Percentiles rank a stretch among this genome's conserved stretches.
These are phyloP conservation scores for Halichoeres trimaculatus DNA, from an alignment of 2,113 vertebrate genomes.

Conservation along the genomic window DNA sequence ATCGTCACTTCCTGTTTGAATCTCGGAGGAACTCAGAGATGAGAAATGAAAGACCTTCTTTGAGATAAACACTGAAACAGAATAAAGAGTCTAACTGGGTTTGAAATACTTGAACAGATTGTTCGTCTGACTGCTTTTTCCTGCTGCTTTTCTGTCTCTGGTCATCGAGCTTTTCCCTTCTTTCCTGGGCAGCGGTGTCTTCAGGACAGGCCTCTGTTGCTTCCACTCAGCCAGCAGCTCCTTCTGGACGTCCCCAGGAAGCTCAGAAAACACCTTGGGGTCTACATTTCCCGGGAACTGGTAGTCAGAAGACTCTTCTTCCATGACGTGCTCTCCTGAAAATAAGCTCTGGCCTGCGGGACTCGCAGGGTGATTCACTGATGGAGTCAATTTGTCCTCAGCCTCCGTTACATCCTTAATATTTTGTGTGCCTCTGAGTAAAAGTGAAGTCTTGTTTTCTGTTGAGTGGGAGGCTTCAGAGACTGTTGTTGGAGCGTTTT, in stretches of 20 bases:
- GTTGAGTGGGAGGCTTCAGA: neutral
- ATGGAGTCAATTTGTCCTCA: neutral
- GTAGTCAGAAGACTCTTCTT: slow-evolving; percentile 47
- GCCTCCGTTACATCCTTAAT: neutral
- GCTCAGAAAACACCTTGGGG: slow-evolving; percentile 86
- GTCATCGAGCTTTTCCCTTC: slow-evolving; percentile 35
- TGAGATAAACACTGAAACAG: neutral
- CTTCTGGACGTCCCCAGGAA: slow-evolving; percentile 85
- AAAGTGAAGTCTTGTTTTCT: neutral
- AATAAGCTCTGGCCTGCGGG: neutral
- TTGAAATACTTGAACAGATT: slow-evolving; percentile 87
- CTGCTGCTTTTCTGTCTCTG: slow-evolving; percentile 67
- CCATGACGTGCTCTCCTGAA: slow-evolving; percentile 1
- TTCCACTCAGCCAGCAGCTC: slow-evolving; percentile 89
- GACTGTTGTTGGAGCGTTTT: neutral
- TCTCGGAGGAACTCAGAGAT: neutral
- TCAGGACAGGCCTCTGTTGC: slow-evolving; percentile 66
- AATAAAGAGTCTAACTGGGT: slow-evolving; percentile 67
- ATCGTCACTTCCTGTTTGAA: neutral
- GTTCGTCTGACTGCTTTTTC: slow-evolving; percentile 69
- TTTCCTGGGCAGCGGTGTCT: slow-evolving; percentile 60
- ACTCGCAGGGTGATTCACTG: neutral
- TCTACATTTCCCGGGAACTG: slow-evolving; percentile 84
- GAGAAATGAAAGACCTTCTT: neutral
- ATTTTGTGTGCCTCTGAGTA: slow-evolving; percentile 10